Percentiles rank a stretch among this genome's conserved stretches.
phyloP scores from a whole-genome alignment of 1,140 invertebrate species.

The Camponotus floridanus region DNA sequence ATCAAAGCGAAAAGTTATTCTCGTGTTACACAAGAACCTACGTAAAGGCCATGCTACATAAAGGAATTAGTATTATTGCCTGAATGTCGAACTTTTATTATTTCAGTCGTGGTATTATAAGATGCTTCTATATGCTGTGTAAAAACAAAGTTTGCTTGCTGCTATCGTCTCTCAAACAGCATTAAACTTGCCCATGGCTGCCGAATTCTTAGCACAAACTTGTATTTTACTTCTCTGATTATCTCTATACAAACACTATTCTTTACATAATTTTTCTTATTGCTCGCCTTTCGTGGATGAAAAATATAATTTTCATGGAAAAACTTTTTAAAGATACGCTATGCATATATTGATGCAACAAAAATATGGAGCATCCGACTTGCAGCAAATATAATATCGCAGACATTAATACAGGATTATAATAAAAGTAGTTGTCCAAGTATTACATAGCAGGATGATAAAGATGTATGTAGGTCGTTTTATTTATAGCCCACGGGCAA shows the following conservation, averaged over 20 bases:
- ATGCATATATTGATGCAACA: background rate
- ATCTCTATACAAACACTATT: background rate
- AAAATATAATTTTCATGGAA: background rate
- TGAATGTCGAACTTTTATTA: conserved; percentile 51
- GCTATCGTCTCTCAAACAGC: background rate
- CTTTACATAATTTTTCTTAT: background rate
- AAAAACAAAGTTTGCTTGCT: conserved; percentile 29
- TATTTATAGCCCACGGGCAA: conserved; percentile 55
- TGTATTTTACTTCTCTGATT: background rate
- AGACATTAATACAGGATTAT: conserved; percentile 4
- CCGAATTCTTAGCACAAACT: conserved; percentile 7
- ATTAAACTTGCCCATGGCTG: conserved; percentile 21
- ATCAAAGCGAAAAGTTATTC: conserved; percentile 51
- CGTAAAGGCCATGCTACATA: conserved; percentile 22
- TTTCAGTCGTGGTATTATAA: conserved; percentile 39
- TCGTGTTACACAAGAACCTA: conserved; percentile 26
- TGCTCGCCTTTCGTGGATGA: background rate
- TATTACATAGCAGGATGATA: conserved; percentile 29
- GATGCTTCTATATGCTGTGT: background rate
- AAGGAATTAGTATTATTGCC: conserved; percentile 48
- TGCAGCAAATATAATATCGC: conserved; percentile 1
- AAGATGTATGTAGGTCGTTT: conserved; percentile 55
- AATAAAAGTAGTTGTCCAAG: conserved; percentile 15
- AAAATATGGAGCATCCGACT: background rate
- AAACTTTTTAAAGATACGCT: background rate